These are phyloP conservation scores for Myzus persicae DNA, from an alignment of 1,140 invertebrate genomes.

Conservation along the genomic window DNA sequence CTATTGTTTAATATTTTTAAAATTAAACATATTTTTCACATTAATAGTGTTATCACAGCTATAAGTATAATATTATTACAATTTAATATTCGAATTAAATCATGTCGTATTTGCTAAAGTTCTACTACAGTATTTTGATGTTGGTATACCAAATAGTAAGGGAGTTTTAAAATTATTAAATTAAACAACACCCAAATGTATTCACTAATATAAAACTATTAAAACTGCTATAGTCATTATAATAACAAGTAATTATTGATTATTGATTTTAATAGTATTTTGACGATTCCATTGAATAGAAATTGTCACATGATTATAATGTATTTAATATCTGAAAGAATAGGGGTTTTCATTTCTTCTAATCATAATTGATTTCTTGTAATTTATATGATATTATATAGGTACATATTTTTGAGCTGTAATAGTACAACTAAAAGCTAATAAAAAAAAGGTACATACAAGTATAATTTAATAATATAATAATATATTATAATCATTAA, in stretches of 20 bases:
- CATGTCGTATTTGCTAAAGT: not conserved
- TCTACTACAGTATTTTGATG: too few species aligned
- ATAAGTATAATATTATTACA: not conserved
- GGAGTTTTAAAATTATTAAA: too few species aligned
- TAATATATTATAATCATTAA: not conserved
- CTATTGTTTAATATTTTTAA: too few species aligned
- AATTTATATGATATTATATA: not conserved
- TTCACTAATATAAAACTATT: not conserved
- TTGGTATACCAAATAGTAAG: too few species aligned
- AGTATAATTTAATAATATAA: too few species aligned
- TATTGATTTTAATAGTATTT: slow-evolving; percentile 12
- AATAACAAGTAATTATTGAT: not conserved
- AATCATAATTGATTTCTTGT: not conserved
- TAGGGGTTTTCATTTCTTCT: not conserved
- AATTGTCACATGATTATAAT: slow-evolving; percentile 11
- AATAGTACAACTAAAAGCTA: too few species aligned
- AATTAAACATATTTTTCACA: too few species aligned
- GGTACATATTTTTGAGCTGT: too few species aligned
- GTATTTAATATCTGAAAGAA: not conserved
- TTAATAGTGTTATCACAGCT: too few species aligned
- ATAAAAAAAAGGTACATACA: too few species aligned
- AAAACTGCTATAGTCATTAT: not conserved
- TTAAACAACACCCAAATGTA: not conserved
- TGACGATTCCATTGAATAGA: not conserved
- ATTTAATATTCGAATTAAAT: not conserved